Evolutionary conservation across 2,888 invertebrate species (phyloP).

Genomic region (Amphipyra berbera): DNA sequence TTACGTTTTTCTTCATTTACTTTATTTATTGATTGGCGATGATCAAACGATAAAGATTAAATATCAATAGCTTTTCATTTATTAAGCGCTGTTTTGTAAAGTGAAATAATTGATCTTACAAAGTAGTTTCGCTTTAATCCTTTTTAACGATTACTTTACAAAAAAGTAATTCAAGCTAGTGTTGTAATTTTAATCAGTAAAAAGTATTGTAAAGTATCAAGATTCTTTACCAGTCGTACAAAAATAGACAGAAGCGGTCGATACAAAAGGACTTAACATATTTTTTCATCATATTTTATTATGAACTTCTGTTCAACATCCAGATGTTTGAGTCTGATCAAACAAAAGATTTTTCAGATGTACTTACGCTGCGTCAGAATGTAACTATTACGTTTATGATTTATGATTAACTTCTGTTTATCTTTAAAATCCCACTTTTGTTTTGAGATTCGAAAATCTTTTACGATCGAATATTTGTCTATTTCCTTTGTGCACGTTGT

Average conservation of each 20-base stretch:
- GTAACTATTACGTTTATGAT: slow-evolving; percentile 84
- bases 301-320: slow-evolving; percentile 89
- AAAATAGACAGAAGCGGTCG: slow-evolving; percentile 81
- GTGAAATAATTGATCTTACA: slow-evolving; percentile 26
- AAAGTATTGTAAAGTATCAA: slow-evolving; percentile 75
- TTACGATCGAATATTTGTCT: slow-evolving; percentile 62
- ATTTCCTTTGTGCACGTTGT: slow-evolving; percentile 57
- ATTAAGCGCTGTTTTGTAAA: slow-evolving; percentile 32
- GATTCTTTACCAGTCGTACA: slow-evolving; percentile 60
- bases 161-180: slow-evolving; percentile 11
- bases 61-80: slow-evolving; percentile 59
- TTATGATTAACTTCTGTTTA: slow-evolving; percentile 83
- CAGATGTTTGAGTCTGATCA: slow-evolving; percentile 88
- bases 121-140: slow-evolving; percentile 16
- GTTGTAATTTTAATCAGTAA: slow-evolving; percentile 18
- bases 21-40: slow-evolving; percentile 71
- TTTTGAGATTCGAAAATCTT: slow-evolving; percentile 69
- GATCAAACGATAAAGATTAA: slow-evolving; percentile 74
- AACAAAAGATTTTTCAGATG: slow-evolving; percentile 88
- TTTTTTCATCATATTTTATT: slow-evolving; percentile 89
- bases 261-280: slow-evolving; percentile 89
- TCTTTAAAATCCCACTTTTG: slow-evolving; percentile 78
- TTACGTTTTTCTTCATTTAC: slow-evolving; percentile 61
- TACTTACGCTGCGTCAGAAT: slow-evolving; percentile 80
- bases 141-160: slow-evolving; percentile 18